Evolutionary conservation across 2,113 vertebrate genomes (phyloP), one percentile per base, ranked within the genome.

Genomic region (Trematocara marginatum): DNA sequence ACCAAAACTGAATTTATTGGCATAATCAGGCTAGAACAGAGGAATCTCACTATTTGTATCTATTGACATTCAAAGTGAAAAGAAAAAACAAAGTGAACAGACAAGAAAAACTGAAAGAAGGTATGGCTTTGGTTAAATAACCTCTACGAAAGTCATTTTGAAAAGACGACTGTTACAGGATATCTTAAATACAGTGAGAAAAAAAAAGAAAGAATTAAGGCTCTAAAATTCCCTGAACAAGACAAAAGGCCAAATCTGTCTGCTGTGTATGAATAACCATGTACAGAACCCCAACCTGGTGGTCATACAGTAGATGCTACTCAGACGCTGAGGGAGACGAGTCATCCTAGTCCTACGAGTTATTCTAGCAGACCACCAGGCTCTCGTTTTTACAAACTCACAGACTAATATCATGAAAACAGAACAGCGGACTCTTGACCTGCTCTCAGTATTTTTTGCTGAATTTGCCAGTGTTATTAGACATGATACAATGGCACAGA

Each of bases 1-100:
- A 95, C 78, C 88, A 95, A 97, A 95, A 95, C 94, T 93, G 71
- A 91, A 92, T 91, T 98, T 98, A 98, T 98, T 97, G 94, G 96
- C 92, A 81, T 95, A 96, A 97, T 96, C 95, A 95, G 71, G 69
- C 83, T 56, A 83, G 82, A 94, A 88, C 89, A 92, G 92, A 96
- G 93, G 94, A 91, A 90, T 80, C 71, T 90, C 88, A 93, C 89
- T 86, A 76, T 89, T 89, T 40, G 87, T 40, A 57, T 79, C 87
- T 82, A 85, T 79, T 84, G 87, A 94, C 93, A 94, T 92, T 94
- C 89, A 34, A 86, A 91, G 74, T 81, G 84, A 91, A 92, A 89
- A 85, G 61, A 86, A 35, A 81, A 57, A 80, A 47, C 31, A 69
- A 80, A 18, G 54, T 69, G 78, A 81, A 90, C 42, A 88, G 57